Evolutionary conservation across 1,140 invertebrate genomes (phyloP).

Genomic region (Mamestra configurata): DNA sequence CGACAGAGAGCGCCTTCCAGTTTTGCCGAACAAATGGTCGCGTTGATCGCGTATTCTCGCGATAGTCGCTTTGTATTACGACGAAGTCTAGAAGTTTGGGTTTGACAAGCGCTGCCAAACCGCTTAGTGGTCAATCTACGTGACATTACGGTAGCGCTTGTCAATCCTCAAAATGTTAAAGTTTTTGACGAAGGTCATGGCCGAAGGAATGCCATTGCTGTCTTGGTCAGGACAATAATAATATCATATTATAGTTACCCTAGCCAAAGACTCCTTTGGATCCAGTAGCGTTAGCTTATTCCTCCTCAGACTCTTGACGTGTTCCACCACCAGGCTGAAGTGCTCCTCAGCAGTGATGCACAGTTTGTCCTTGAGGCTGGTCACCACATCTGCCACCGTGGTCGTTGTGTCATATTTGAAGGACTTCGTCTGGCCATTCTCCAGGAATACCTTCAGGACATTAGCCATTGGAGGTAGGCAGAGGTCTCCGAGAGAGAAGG

Average conservation of each 20-base stretch:
- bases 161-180: too few relatives aligned
- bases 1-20: too few relatives aligned
- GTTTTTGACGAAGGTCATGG: too few relatives aligned
- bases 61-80: too few relatives aligned
- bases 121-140: too few relatives aligned
- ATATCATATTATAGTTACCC: conserved; percentile 88
- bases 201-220: too few relatives aligned
- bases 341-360: conserved; percentile 94
- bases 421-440: conserved; percentile 98
- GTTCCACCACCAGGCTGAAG: conserved; percentile 96
- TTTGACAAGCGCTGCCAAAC: too few relatives aligned
- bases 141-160: too few relatives aligned
- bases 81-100: too few relatives aligned
- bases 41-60: too few relatives aligned
- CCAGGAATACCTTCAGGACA: conserved; percentile 97
- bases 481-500: conserved; percentile 93
- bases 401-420: conserved; percentile 98
- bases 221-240: too few relatives aligned
- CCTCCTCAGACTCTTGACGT: conserved; percentile 94
- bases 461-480: conserved; percentile 96
- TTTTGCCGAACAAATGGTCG: too few relatives aligned
- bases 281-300: conserved; percentile 95
- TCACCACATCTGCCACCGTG: conserved; percentile 95
- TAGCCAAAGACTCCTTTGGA: conserved; percentile 94
- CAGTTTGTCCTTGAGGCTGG: conserved; percentile 95